Conservation (phyloP, 2,888 invertebrate species). For the Coronaproctus castanopsis region DNA sequence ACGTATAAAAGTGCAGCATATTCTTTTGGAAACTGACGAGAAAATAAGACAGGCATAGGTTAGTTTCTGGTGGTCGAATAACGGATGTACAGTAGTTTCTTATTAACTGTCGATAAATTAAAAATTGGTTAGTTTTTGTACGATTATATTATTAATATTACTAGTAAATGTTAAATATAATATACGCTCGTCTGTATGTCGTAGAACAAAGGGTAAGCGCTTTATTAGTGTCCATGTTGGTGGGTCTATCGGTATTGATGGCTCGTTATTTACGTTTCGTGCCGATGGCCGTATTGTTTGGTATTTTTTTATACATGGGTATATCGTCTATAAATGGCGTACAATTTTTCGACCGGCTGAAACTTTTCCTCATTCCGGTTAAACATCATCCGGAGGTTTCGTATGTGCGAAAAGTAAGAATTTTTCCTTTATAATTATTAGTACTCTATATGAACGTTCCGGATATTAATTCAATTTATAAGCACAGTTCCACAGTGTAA, state of each 20-base stretch:
- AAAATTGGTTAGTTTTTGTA: too few relatives aligned
- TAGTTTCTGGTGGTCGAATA: too few relatives aligned
- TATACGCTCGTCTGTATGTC: too few relatives aligned
- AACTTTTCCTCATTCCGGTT: constrained; percentile 78
- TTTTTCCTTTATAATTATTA: constrained; percentile 1
- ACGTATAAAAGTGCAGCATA: too few relatives aligned
- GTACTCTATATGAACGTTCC: too few relatives aligned
- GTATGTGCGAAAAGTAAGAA: constrained; percentile 63
- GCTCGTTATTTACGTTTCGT: constrained; percentile 58
- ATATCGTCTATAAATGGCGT: constrained; percentile 84
- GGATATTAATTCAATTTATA: too few relatives aligned
- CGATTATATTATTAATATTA: background rate
- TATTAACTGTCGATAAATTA: too few relatives aligned
- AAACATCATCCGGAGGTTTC: constrained; percentile 84
- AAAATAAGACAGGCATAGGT: too few relatives aligned
- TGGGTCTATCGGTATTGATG: constrained; percentile 69
- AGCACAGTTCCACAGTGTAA: too few relatives aligned
- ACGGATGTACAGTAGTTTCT: too few relatives aligned
- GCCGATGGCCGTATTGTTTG: constrained; percentile 90
- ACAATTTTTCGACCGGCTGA: constrained; percentile 75
- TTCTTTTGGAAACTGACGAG: too few relatives aligned
- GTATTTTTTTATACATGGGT: constrained; percentile 94
- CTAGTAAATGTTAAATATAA: too few relatives aligned
- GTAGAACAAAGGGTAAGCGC: constrained; percentile 68
- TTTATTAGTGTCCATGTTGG: constrained; percentile 53